Percentiles rank a stretch among this genome's conserved stretches.
phyloP scores from a whole-genome alignment of 2,113 vertebrate genomes.

The Scolopax mira region DNA sequence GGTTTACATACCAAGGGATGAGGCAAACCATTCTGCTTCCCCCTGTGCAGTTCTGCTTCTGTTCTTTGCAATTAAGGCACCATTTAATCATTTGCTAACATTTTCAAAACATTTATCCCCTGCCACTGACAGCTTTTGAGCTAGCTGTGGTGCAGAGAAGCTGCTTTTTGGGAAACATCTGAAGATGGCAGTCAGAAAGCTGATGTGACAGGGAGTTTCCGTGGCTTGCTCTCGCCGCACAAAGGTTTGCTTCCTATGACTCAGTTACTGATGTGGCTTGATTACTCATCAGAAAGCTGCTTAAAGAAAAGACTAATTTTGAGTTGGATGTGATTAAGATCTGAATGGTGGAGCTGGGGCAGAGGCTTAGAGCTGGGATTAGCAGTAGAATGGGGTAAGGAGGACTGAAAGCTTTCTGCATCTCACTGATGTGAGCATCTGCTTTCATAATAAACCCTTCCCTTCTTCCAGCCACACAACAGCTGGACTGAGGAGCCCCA shows the following conservation, averaged over 20 bases:
- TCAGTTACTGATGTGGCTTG: background rate
- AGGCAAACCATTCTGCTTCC: background rate
- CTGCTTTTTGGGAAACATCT: conserved; percentile 14
- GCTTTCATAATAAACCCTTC: background rate
- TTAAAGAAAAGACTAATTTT: background rate
- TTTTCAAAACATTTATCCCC: conserved; percentile 38
- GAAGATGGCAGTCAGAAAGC: conserved; percentile 6
- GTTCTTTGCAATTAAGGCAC: conserved; percentile 9
- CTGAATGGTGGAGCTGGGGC: background rate
- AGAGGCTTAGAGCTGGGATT: background rate
- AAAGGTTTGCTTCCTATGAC: conserved; percentile 36
- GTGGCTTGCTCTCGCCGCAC: background rate
- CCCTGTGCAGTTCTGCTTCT: background rate
- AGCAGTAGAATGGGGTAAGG: background rate
- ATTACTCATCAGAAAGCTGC: conserved; percentile 15
- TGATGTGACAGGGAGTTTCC: conserved; percentile 34
- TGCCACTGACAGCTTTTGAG: background rate
- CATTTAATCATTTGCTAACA: background rate
- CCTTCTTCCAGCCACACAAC: background rate
- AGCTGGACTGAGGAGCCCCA: background rate
- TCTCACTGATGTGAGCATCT: background rate
- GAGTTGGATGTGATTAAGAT: background rate
- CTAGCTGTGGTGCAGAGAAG: background rate
- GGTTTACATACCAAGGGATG: rapidly evolving
- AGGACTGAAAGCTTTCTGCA: background rate